Percentiles rank a stretch among this genome's conserved stretches.
Conservation (phyloP, 2,888 invertebrate species). For the Bellardia bayeri region DNA sequence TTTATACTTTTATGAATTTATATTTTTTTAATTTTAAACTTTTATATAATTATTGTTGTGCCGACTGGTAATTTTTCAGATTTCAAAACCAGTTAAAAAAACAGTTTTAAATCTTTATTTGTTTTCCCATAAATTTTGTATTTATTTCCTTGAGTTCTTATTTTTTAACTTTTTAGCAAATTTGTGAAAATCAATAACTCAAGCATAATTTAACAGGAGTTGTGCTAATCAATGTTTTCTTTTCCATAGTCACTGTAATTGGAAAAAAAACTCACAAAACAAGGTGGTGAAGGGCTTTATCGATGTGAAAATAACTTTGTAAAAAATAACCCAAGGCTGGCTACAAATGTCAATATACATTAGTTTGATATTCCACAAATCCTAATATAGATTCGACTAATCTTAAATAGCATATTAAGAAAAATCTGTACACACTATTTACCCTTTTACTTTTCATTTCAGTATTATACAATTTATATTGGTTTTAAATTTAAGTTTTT, state of each 20-base stretch:
- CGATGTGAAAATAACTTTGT: not conserved
- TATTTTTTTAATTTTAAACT: too few relatives aligned
- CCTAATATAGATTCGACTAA: not conserved
- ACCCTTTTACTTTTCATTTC: not conserved
- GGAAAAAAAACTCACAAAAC: not conserved
- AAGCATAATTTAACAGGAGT: not conserved
- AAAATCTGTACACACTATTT: constrained; percentile 9
- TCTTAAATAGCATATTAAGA: constrained; percentile 1
- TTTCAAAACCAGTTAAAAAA: too few relatives aligned
- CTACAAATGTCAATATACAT: constrained; percentile 23
- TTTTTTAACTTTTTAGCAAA: not conserved
- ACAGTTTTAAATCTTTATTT: too few relatives aligned
- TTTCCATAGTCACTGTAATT: not conserved
- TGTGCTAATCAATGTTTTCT: not conserved
- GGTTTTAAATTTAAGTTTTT: constrained; percentile 24
- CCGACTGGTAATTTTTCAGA: too few relatives aligned
- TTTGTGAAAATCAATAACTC: not conserved
- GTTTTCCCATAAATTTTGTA: not conserved
- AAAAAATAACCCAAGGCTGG: constrained; percentile 15
- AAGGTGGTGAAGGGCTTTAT: not conserved
- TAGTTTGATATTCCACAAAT: not conserved
- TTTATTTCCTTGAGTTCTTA: not conserved
- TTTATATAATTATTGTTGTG: too few relatives aligned
- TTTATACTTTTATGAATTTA: too few relatives aligned
- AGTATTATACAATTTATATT: constrained; percentile 11